These are phyloP conservation scores for Pelecanus crispus DNA, from an alignment of 2,113 vertebrate species.

Conservation along the genomic window DNA sequence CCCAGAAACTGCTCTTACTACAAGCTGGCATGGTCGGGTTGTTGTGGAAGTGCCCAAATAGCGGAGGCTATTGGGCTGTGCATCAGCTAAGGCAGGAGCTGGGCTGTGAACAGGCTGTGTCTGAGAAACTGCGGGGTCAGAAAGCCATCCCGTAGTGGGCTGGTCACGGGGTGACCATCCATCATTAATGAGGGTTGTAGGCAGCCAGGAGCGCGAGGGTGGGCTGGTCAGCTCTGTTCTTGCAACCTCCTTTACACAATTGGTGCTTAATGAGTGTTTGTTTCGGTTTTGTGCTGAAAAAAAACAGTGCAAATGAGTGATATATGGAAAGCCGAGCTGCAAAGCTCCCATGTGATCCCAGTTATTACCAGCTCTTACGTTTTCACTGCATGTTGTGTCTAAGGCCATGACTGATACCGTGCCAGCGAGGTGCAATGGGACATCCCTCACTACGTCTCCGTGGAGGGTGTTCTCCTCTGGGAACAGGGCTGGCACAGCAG, in stretches of 20 bases:
- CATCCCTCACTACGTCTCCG: accelerated
- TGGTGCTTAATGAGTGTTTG: constrained; percentile 20
- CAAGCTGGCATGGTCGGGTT: neutral
- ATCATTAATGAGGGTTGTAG: neutral
- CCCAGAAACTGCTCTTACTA: neutral
- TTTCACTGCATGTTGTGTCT: neutral
- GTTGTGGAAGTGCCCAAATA: neutral
- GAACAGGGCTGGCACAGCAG: neutral
- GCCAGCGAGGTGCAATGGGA: neutral
- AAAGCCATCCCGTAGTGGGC: neutral
- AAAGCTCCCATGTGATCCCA: neutral
- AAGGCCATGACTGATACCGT: neutral
- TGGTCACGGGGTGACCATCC: neutral
- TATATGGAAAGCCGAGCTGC: neutral
- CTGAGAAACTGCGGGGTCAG: neutral
- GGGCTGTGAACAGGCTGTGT: neutral
- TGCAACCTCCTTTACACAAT: neutral
- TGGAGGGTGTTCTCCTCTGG: neutral
- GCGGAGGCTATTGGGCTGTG: neutral
- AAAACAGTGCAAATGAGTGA: neutral
- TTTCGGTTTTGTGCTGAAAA: constrained; percentile 25
- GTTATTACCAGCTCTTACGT: neutral
- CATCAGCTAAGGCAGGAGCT: neutral
- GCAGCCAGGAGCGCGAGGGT: neutral
- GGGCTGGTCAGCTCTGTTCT: neutral